Evolutionary conservation across 2,888 invertebrate genomes (phyloP).

Genomic region (Brachyptera risi): DNA sequence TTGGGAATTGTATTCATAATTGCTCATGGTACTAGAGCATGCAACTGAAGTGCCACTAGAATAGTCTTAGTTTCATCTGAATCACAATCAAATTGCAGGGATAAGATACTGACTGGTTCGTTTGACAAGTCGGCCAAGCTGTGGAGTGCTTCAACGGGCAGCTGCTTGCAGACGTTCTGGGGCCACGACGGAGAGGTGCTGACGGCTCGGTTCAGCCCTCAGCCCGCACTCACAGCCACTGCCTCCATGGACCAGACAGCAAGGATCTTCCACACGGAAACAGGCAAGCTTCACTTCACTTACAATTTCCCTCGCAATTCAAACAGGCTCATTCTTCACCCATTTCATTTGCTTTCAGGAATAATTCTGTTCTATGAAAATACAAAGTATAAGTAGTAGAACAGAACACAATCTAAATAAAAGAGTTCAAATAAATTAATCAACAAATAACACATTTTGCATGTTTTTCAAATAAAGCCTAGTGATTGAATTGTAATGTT

Average conservation of each 20-base stretch:
- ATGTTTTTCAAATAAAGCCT: no score
- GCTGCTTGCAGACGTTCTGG: constrained; percentile 62
- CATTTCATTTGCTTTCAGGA: no score
- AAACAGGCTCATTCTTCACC: no score
- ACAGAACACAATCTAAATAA: no score
- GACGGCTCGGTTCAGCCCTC: constrained; percentile 63
- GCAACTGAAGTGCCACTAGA: not conserved
- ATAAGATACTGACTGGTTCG: constrained; percentile 71
- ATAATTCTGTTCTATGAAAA: no score
- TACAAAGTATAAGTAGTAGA: no score
- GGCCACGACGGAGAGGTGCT: constrained; percentile 76
- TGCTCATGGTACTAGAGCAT: not conserved
- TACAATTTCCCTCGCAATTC: no score
- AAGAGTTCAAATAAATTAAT: no score
- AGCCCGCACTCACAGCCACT: constrained; percentile 62
- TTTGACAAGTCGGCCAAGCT: constrained; percentile 75
- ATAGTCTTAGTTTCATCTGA: not conserved
- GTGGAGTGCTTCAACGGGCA: constrained; percentile 65
- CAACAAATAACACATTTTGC: no score
- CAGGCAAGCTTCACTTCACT: constrained; percentile 47
- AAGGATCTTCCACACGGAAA: constrained; percentile 63
- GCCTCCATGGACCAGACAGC: constrained; percentile 74
- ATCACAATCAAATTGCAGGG: constrained; percentile 46
- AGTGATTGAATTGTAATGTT: no score
- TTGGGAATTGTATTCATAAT: constrained; percentile 8